A percentile compares a stretch with the other conserved stretches of the same genome.
These are phyloP conservation scores for Luidia sarsii DNA, from an alignment of 53 echinoderm and acorn worm genomes.

Conservation along the genomic window DNA sequence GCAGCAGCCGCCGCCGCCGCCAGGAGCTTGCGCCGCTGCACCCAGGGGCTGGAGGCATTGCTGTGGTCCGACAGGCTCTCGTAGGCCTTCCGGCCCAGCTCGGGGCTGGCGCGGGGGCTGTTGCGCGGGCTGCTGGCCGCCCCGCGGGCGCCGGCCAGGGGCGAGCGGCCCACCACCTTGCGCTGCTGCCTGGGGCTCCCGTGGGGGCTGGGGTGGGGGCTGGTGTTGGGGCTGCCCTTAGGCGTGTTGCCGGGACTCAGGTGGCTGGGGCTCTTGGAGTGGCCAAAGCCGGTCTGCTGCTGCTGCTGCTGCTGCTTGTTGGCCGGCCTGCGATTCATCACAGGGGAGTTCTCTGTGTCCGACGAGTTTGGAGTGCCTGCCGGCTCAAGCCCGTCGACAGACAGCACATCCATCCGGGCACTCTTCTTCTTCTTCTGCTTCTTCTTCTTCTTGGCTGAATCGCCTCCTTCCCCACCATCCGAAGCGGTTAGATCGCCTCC, in stretches of 20 bases:
- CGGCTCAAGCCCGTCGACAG: conserved; percentile 52
- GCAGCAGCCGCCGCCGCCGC: conserved; percentile 56
- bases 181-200: conserved; percentile 91
- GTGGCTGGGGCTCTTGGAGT: conserved; percentile 69
- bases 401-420: conserved; percentile 75
- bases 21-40: conserved; percentile 75
- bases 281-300: conserved; percentile 67
- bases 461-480: conserved; percentile 70
- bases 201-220: conserved; percentile 92
- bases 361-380: conserved; percentile 92
- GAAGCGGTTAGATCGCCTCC: conserved; percentile 38
- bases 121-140: conserved; percentile 63
- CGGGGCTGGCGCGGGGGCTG: conserved; percentile 88
- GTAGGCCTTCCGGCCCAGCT: conserved; percentile 62
- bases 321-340: conserved; percentile 64
- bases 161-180: conserved; percentile 71
- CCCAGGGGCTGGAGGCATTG: conserved; percentile 84
- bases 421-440: conserved; percentile 81
- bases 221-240: conserved; percentile 90
- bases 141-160: conserved; percentile 64
- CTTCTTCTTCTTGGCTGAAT: conserved; percentile 72
- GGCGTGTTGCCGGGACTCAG: conserved; percentile 91
- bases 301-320: too few relatives aligned
- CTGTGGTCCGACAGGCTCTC: conserved; percentile 74
- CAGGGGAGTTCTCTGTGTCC: conserved; percentile 83